Evolutionary conservation across 2,888 invertebrate species (phyloP), one percentile per base, ranked within the genome.

Genomic region (Caenorhabditis sp.): DNA sequence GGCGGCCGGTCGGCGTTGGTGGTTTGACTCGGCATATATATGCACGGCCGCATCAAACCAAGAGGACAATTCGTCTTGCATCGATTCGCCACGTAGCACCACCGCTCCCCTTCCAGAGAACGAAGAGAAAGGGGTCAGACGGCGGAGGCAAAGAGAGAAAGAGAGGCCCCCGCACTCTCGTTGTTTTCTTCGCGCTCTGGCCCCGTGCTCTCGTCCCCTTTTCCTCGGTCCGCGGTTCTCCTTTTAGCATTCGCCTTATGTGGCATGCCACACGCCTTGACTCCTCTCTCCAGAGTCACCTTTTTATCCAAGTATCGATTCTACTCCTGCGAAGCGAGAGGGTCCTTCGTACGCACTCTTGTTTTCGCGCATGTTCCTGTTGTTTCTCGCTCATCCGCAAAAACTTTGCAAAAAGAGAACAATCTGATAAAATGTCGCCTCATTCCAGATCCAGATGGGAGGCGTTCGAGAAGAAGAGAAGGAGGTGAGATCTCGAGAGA

Each of bases 101-200:
- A n/a, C n/a, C n/a, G n/a, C n/a, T n/a, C 11, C 22, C 50, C 4
- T 50, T 50, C 20, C 50, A 22, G 50, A 50, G 50, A 50, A 50
- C 18, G 50, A 50, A n/a, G n/a, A n/a, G n/a, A n/a, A n/a, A n/a
- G n/a, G n/a, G n/a, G n/a, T n/a, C n/a, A n/a, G n/a, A n/a, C n/a
- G n/a, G n/a, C n/a, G n/a, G n/a, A n/a, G n/a, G n/a, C n/a, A n/a
- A n/a, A n/a, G n/a, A n/a, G n/a, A n/a, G 50, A 50, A 50, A 20
- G 20, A 3, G 22, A 18, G 22, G 20, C 20, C 4, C 6, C 18
- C 50, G 20, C 50, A 50, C 50, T 50, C 50, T 50, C 20, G 50
- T 50, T 50, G 50, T 50, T 50, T 50, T 50, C 50, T 22, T 50
- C 22, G 50, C 15, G 50, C 50, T 50, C 4, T 18, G 50, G 50